phyloP scores from a whole-genome alignment of 2,797 vertebrate genomes.

The Acanthurus tractus region DNA sequence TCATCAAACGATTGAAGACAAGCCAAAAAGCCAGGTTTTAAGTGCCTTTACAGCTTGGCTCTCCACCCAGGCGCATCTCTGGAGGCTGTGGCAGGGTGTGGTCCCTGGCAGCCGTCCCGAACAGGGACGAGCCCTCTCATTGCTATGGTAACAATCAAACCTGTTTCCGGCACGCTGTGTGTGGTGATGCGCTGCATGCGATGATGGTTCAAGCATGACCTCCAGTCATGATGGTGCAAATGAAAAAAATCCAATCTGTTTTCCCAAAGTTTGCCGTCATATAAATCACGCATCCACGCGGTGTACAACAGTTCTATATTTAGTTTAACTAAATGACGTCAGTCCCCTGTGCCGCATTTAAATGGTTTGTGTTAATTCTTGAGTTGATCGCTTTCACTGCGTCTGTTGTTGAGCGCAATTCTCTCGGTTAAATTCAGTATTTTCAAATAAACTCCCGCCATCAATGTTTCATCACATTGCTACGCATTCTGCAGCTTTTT shows the following conservation, averaged over 20 bases:
- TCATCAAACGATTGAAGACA: background rate
- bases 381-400: background rate
- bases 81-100: slow-evolving; percentile 75
- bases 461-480: slow-evolving; percentile 5
- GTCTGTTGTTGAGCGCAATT: background rate
- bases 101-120: slow-evolving; percentile 73
- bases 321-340: slow-evolving; percentile 64
- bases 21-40: background rate
- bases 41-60: slow-evolving; percentile 10
- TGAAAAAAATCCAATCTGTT: slow-evolving; percentile 31
- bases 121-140: slow-evolving; percentile 69
- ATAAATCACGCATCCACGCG: background rate
- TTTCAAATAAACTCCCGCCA: slow-evolving; percentile 24
- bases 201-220: slow-evolving; percentile 49
- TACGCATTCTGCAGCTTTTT: slow-evolving; percentile 35
- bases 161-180: slow-evolving; percentile 69
- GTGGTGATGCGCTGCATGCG: slow-evolving; percentile 41
- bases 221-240: slow-evolving; percentile 38
- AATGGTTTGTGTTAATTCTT: slow-evolving; percentile 10
- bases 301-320: slow-evolving; percentile 28
- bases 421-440: background rate
- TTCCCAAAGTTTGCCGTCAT: slow-evolving; percentile 43
- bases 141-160: slow-evolving; percentile 67
- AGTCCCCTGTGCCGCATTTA: slow-evolving; percentile 50
- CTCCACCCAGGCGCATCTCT: slow-evolving; percentile 38